Conservation (phyloP, 1,140 invertebrate genomes). For the Solen grandis region DNA sequence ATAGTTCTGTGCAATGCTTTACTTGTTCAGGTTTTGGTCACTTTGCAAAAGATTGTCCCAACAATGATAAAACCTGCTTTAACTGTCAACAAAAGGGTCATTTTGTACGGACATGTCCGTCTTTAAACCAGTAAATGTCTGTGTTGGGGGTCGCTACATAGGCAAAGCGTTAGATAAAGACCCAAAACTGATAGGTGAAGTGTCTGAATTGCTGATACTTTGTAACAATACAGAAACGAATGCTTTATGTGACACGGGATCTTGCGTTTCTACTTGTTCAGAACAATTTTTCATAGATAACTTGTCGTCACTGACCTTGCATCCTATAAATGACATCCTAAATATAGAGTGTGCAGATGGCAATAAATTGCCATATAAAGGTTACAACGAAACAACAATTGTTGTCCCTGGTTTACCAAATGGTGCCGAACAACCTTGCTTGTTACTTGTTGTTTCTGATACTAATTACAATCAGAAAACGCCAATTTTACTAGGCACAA, state of each 20-base stretch:
- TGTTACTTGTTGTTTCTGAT: constrained; percentile 2
- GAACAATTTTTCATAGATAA: constrained; percentile 16
- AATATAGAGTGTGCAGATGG: constrained; percentile 41
- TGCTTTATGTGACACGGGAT: constrained; percentile 23
- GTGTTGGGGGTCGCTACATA: constrained; percentile 9
- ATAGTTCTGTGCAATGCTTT: no score
- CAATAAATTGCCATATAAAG: constrained; percentile 11
- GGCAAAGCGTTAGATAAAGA: constrained; percentile 2
- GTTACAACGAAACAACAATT: constrained; percentile 3
- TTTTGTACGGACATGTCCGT: constrained; percentile 1
- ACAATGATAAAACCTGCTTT: neutral
- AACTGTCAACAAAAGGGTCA: constrained; percentile 3
- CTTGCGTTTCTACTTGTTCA: neutral
- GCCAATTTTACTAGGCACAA: neutral
- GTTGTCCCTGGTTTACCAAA: neutral
- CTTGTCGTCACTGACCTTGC: neutral
- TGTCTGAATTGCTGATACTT: constrained; percentile 1
- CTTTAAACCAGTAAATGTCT: constrained; percentile 17
- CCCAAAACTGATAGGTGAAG: constrained; percentile 24
- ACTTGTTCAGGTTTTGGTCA: no score
- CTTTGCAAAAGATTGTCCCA: neutral
- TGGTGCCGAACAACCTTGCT: neutral
- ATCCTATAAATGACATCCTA: neutral
- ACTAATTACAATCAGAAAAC: constrained; percentile 10
- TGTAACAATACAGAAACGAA: neutral